Base-by-base conservation (phyloP, 1,140 invertebrate species). In the Halotydeus destructor region DNA sequence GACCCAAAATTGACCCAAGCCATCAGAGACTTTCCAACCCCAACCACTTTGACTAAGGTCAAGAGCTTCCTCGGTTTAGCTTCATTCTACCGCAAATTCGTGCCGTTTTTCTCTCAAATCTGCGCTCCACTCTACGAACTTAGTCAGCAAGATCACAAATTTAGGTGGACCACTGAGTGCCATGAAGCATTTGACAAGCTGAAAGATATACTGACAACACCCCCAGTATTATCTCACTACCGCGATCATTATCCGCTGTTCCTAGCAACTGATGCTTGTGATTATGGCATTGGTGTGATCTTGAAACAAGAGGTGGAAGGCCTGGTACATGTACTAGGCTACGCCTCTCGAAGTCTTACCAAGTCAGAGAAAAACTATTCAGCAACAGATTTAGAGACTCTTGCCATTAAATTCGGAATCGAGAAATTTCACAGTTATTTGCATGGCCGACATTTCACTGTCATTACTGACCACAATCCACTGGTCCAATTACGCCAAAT, bases 231-330 rank as follows among this genome's bases (percentile, higher is more conserved):
- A 12, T 3, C 4, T 2, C 36, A 39, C 16, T 47, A 48, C 23
- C 22, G 47, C 24, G 12, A 3, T 27, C 14, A 38, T 11, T 50
- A 51, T 19, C 0, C 0, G 6, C 14, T 43, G n/a, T n/a, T 39
- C 19, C 8, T 39, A 14, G 9, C 37, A 26, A 43, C 30, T 14
- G 45, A 49, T 38, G 63, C 64, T 12, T 62, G 56, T 28, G 42
- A 53, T 0, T 59, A 58, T 50, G 66, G 62, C 12, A 48, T 69
- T 3, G 63, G 65, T 0, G 58, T 57, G 3, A 56, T 66, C 3
- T 43, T 70, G 0, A 55, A 55, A 2, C 66, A 70, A 41, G 49
- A 56, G 21, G 2, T 21, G 11, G 33, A 41, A n/a, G 40, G 31
- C 19, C 14, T n/a, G 9, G 38, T 25, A 2, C 30, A 33, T 6